Percentiles rank a stretch among this genome's conserved stretches.
Evolutionary conservation across 2,797 vertebrate species (phyloP).

Genomic region (Botia kubotai): DNA sequence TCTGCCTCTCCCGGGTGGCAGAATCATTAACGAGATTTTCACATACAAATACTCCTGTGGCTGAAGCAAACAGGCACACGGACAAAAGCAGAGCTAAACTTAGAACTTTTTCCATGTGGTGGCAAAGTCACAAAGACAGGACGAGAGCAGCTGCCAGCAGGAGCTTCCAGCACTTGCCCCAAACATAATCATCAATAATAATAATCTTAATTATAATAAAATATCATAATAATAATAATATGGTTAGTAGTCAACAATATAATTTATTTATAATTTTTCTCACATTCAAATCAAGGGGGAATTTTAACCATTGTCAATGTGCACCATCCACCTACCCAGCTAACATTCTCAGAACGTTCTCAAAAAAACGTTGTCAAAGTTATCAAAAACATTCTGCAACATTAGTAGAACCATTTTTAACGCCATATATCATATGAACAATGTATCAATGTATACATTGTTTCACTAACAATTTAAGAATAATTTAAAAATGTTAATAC

Average conservation of each 20-base stretch:
- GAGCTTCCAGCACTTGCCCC: conserved; percentile 1
- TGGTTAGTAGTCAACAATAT: too few species aligned
- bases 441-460: too few species aligned
- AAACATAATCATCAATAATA: conserved; percentile 25
- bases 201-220: neutral
- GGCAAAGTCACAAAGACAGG: conserved; percentile 58
- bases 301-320: neutral
- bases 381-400: too few species aligned
- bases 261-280: too few species aligned
- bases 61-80: conserved; percentile 57
- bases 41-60: conserved; percentile 57
- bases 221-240: too few species aligned
- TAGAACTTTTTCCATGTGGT: conserved; percentile 69
- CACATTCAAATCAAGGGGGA: too few species aligned
- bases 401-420: too few species aligned
- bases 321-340: neutral
- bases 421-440: too few species aligned
- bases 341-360: too few species aligned
- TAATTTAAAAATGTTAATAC: too few species aligned
- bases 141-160: conserved; percentile 31
- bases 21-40: conserved; percentile 60
- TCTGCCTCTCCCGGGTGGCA: conserved; percentile 9
- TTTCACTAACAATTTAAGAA: too few species aligned
- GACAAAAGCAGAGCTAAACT: conserved; percentile 61
- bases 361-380: too few species aligned